Evolutionary conservation across 2,113 vertebrate species (phyloP), one percentile per base, ranked within the genome.

Genomic region (Gymnorhina tibicen): DNA sequence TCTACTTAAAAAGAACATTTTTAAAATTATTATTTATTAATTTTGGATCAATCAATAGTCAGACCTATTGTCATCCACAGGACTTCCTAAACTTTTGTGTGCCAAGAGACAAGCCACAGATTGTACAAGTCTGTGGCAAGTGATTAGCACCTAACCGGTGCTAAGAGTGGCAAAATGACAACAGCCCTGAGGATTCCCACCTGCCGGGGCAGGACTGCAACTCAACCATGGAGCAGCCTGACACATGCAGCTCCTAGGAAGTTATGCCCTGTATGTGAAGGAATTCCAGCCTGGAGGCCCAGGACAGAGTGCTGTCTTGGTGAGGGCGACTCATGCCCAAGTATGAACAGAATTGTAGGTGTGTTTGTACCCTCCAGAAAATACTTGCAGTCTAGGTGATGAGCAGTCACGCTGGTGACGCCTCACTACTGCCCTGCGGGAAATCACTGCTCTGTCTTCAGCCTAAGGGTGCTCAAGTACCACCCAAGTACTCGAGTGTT

Each of bases 221-320:
- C 18, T 32, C 23, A 58, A 11, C 33, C 0, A 0, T 2, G 2
- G 37, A 74, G 73, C 59, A 86, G 14, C 15, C 22, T 2, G 2
- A 14, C 4, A 28, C 10, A 10, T 20, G 44, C 21, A 32, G 44
- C 37, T 69, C 5, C 16, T 7, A 18, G 24, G 28, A 76, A 53
- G n/a, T 22, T 21, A 8, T 2, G 13, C 23, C 49, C 12, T 39
- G 3, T 4, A 2, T 10, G 2, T 33, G 28, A 30, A 49, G 13
- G 28, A 59, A 91, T 60, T 68, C 63, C 35, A 59, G 30, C 37
- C 60, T 3, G 1, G 30, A 22, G 32, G 35, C 9, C 10, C 5
- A 8, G 46, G 16, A 12, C 0, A 17, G 16, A 2, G 5, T 33
- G 20, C 28, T 39, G 41, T 24, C 46, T 24, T 37, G 20, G 20